These are phyloP conservation scores for Ploceus nigricollis DNA, from an alignment of 2,113 vertebrate genomes.

Conservation along the genomic window DNA sequence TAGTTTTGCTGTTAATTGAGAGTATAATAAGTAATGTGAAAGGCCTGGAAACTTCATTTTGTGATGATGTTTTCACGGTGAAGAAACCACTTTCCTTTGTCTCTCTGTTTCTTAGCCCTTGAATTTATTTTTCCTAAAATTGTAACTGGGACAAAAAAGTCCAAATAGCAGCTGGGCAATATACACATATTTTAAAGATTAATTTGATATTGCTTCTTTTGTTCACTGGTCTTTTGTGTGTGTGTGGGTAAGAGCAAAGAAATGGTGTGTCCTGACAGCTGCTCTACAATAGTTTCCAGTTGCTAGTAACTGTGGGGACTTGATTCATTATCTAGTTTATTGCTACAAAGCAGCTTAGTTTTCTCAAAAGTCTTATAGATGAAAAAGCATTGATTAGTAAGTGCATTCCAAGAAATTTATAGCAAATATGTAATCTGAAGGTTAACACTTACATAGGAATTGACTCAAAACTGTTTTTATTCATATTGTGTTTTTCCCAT, in stretches of 20 bases:
- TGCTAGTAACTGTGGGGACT: background rate
- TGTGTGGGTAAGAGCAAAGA: background rate
- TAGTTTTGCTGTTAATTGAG: background rate
- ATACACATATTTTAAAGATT: background rate
- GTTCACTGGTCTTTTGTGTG: background rate
- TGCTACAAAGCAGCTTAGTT: background rate
- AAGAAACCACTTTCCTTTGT: background rate
- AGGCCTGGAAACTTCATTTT: background rate
- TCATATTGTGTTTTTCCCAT: background rate
- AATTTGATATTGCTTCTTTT: background rate
- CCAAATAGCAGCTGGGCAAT: background rate
- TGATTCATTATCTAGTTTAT: background rate
- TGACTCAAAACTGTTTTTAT: background rate
- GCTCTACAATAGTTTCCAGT: background rate
- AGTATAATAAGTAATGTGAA: background rate
- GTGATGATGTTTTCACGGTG: accelerated
- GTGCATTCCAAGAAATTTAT: background rate
- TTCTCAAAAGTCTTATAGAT: background rate
- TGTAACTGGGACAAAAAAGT: background rate
- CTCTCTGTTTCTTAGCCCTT: background rate
- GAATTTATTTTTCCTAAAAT: background rate
- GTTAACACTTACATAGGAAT: background rate
- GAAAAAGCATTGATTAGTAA: background rate
- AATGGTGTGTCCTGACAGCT: background rate
- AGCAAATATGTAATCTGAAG: background rate